Percentiles rank a stretch among this genome's conserved stretches.
phyloP scores from a whole-genome alignment of 2,797 vertebrate genomes.

The Paedocypris micromegethes region DNA sequence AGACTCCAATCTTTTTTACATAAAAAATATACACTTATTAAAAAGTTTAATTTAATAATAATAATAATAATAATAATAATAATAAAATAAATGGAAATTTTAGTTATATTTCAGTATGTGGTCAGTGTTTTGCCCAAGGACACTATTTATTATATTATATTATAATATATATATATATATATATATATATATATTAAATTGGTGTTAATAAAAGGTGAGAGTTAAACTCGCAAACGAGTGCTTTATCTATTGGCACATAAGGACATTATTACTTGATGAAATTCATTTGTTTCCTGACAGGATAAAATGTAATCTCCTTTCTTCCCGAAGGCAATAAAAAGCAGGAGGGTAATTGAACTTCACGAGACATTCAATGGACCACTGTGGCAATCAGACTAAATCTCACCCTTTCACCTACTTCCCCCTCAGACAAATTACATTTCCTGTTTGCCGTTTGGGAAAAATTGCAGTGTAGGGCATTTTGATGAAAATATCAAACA shows the following conservation, averaged over 20 bases:
- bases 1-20: no score
- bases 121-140: no score
- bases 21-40: no score
- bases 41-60: no score
- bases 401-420: slow-evolving; percentile 27
- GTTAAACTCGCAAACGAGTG: slow-evolving; percentile 51
- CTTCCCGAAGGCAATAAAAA: slow-evolving; percentile 18
- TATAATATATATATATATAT: no score
- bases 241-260: slow-evolving; percentile 45
- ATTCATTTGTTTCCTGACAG: slow-evolving; percentile 45
- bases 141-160: no score
- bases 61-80: no score
- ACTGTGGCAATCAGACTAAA: slow-evolving; percentile 26
- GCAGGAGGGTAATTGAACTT: slow-evolving; percentile 27
- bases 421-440: slow-evolving; percentile 9
- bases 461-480: slow-evolving; percentile 20
- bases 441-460: slow-evolving; percentile 15
- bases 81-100: no score
- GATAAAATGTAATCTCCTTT: slow-evolving; percentile 39
- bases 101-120: no score
- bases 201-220: background rate
- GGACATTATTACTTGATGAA: slow-evolving; percentile 53
- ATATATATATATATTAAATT: no score
- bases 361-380: slow-evolving; percentile 18
- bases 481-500: slow-evolving; percentile 5